These are phyloP conservation scores for Sebastes jordani DNA, from an alignment of 2,797 vertebrate genomes.

Conservation along the genomic window DNA sequence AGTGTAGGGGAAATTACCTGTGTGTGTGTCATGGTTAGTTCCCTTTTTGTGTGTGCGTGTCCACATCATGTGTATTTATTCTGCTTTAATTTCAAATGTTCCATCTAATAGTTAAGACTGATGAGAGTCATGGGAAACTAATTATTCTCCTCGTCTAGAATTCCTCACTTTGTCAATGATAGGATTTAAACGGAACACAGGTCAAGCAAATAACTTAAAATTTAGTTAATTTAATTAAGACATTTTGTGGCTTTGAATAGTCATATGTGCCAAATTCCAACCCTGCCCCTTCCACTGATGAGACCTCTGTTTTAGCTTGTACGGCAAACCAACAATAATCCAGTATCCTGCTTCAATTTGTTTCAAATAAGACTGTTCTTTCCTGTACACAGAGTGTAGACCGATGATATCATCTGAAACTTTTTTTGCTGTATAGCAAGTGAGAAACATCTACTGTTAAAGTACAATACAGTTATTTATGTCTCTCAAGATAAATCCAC, in stretches of 20 bases:
- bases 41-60: neutral
- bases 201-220: neutral
- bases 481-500: neutral
- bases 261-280: neutral
- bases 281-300: neutral
- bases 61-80: neutral
- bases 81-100: neutral
- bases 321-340: neutral
- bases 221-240: neutral
- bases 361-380: neutral
- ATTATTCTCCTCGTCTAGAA: neutral
- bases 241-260: neutral
- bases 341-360: neutral
- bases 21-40: neutral
- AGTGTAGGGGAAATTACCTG: neutral
- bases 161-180: slow-evolving; percentile 7
- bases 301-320: neutral
- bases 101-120: neutral
- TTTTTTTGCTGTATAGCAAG: neutral
- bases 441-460: neutral
- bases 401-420: neutral
- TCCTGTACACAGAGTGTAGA: neutral
- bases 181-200: neutral
- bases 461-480: neutral
- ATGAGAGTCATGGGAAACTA: slow-evolving; percentile 3